Evolutionary conservation across 2,888 invertebrate genomes (phyloP), one percentile per base, ranked within the genome.

Genomic region (Anodontia alba): DNA sequence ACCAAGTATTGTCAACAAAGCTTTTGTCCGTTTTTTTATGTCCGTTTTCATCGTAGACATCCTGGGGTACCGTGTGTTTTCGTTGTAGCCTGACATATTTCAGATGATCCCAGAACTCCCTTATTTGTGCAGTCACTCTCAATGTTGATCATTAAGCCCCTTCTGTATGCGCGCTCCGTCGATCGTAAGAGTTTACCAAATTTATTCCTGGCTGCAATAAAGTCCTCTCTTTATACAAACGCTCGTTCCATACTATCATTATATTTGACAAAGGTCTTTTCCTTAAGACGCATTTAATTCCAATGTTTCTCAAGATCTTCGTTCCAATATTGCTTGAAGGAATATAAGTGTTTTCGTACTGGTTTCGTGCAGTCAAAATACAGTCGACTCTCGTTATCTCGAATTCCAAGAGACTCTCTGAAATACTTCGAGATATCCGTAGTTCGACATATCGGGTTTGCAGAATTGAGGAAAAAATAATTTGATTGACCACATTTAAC

Each of bases 51-150:
- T 36, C 54, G n/a, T 38, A 33, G 0, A 51, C 36, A 36, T 51
- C 36, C 0, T 23, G 23, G 12, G 51, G 71, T 0, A 51, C 36
- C 7, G 17, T 5, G 20, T 51, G 17, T 8, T 51, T 23, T n/a
- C 33, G 31, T 36, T 36, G 31, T n/a, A 54, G 71, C 20, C 71
- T 54, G 0, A 71, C 5, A n/a, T 33, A 17, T 3, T 71, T 26
- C n/a, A 33, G 31, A 36, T 71, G 49, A 1, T 31, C n/a, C 71
- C 71, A 71, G 36, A 71, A 51, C 51, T 51, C 71, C 33, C 33
- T 71, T 71, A 3, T 26, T 15, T 20, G 71, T 71, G 17, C 33
- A 51, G 7, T n/a, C 54, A 7, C 8, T 10, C n/a, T 51, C 51
- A 46, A 71, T 51, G 20, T 71, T 54, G 0, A 51, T 23, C n/a